Evolutionary conservation across 2,888 invertebrate species (phyloP).

Genomic region (Drosophila bunnanda): DNA sequence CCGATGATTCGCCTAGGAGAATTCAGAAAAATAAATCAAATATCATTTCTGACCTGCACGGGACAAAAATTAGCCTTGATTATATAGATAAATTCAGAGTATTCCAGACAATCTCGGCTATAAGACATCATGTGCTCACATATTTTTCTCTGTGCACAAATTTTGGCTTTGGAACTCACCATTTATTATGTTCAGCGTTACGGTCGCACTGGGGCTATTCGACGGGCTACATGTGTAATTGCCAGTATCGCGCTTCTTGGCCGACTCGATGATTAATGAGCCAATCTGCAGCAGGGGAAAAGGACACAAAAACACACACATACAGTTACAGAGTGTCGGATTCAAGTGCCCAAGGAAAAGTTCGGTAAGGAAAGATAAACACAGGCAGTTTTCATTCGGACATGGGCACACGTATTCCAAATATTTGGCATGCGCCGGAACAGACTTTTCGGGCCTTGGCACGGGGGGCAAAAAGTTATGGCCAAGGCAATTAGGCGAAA

Average conservation of each 20-base stretch:
- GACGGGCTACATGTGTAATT: slow-evolving; percentile 98
- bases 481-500: slow-evolving; percentile 48
- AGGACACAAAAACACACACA: slow-evolving; percentile 28
- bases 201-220: slow-evolving; percentile 95
- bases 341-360: slow-evolving; percentile 26
- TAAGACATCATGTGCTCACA: background rate
- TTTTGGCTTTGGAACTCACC: slow-evolving; percentile 86
- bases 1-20: slow-evolving; percentile 83
- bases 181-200: slow-evolving; percentile 95
- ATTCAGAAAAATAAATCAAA: slow-evolving; percentile 16
- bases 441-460: slow-evolving; percentile 7
- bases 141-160: slow-evolving; percentile 3
- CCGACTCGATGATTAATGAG: slow-evolving; percentile 85
- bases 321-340: slow-evolving; percentile 3
- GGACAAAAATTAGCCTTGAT: background rate
- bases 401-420: slow-evolving; percentile 47
- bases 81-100: background rate
- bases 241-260: slow-evolving; percentile 86
- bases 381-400: slow-evolving; percentile 35
- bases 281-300: slow-evolving; percentile 81
- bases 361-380: slow-evolving; percentile 31
- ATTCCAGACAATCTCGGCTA: background rate
- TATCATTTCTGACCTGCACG: background rate
- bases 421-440: slow-evolving; percentile 47
- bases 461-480: slow-evolving; percentile 36